These are phyloP conservation scores for Escarpia spicata DNA, from an alignment of 2,888 invertebrate species.

Conservation along the genomic window DNA sequence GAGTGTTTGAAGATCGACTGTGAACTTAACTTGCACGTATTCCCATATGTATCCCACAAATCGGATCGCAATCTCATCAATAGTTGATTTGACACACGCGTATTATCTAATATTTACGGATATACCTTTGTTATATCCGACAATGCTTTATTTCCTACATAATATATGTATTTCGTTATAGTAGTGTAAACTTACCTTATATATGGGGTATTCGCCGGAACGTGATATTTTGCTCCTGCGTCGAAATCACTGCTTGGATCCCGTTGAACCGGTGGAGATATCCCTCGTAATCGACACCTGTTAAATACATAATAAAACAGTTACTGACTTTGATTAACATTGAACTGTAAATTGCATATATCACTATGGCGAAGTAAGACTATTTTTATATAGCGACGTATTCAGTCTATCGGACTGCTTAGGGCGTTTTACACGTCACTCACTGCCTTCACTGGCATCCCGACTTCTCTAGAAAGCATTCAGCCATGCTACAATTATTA, in stretches of 20 bases:
- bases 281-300: conserved; percentile 60
- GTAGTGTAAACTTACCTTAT: conserved; percentile 73
- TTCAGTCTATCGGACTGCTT: no score
- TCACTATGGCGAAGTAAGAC: not conserved
- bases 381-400: no score
- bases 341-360: not conserved
- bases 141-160: not conserved
- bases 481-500: no score
- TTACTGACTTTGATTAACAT: not conserved
- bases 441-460: no score
- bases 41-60: not conserved
- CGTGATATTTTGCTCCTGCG: conserved; percentile 91
- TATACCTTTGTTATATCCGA: not conserved
- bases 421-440: no score
- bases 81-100: not conserved
- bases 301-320: not conserved
- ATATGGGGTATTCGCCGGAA: conserved; percentile 86
- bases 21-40: not conserved
- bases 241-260: conserved; percentile 85
- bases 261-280: conserved; percentile 57
- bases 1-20: no score
- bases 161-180: not conserved
- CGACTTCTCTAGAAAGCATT: no score
- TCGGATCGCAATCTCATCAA: not conserved
- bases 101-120: not conserved